Conservation (phyloP, 2,888 invertebrate genomes). For the Xestia sexstrigata region DNA sequence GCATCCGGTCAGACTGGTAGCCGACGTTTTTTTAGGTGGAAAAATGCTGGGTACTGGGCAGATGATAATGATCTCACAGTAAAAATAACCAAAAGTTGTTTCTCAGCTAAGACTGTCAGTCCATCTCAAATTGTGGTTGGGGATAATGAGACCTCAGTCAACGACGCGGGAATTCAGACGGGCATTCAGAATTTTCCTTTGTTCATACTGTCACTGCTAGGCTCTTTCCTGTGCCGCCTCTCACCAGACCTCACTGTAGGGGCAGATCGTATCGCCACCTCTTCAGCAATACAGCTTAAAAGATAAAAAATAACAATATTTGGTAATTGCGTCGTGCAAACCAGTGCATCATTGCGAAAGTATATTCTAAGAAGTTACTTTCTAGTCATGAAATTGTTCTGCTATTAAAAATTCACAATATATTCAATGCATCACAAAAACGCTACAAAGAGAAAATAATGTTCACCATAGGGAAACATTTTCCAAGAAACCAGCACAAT, state of each 20-base stretch:
- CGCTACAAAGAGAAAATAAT: not conserved
- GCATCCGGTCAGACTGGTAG: not conserved
- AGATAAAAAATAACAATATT: not conserved
- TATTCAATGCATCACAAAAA: not conserved
- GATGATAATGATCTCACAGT: not conserved
- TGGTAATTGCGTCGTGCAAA: not conserved
- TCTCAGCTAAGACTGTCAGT: not conserved
- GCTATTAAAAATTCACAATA: not conserved
- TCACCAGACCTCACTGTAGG: not conserved
- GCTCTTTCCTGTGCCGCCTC: not conserved
- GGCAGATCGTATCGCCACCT: not conserved
- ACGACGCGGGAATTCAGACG: not conserved
- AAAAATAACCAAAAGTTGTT: not conserved
- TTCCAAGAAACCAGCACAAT: slow-evolving; percentile 9
- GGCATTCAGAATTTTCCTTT: not conserved
- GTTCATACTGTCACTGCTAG: not conserved
- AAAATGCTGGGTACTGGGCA: not conserved
- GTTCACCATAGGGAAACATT: not conserved
- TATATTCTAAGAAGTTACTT: not conserved
- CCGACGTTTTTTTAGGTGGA: not conserved
- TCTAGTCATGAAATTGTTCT: not conserved
- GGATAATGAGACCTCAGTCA: not conserved
- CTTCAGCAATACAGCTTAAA: not conserved
- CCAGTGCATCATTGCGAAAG: not conserved
- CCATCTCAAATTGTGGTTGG: not conserved